phyloP scores from a whole-genome alignment of 2,113 vertebrate genomes.

The Eurypyga helias region DNA sequence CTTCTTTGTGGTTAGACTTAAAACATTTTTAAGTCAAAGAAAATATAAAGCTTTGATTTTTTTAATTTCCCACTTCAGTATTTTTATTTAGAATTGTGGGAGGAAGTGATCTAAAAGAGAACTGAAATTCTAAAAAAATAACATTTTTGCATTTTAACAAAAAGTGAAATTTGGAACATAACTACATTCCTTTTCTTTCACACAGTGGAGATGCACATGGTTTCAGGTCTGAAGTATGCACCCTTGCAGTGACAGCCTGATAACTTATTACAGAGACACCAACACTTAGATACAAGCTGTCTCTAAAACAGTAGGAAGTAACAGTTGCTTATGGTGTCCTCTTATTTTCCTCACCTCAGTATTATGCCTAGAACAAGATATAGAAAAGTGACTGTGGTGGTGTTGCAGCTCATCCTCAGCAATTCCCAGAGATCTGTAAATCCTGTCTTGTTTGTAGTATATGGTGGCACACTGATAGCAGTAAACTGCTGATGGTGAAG shows the following conservation, averaged over 20 bases:
- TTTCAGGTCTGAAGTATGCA: background rate
- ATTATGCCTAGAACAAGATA: background rate
- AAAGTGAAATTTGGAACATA: background rate
- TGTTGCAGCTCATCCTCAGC: background rate
- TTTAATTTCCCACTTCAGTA: background rate
- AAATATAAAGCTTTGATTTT: background rate
- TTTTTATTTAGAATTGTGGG: background rate
- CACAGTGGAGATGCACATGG: background rate
- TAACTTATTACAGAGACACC: background rate
- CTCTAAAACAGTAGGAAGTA: background rate
- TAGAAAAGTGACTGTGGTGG: background rate
- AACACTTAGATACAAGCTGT: background rate
- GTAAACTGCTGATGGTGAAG: background rate
- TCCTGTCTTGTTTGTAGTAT: background rate
- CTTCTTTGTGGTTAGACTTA: background rate
- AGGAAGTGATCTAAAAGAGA: background rate
- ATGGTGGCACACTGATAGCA: background rate
- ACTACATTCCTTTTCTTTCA: background rate
- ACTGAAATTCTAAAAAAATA: background rate
- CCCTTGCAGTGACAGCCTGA: background rate
- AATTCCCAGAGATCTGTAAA: background rate
- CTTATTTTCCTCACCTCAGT: background rate
- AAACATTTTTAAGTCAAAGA: background rate
- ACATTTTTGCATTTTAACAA: background rate
- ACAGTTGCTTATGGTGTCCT: background rate